Evolutionary conservation across 1,140 invertebrate species (phyloP), one percentile per base, ranked within the genome.

Genomic region (Drosophila grimshawi): DNA sequence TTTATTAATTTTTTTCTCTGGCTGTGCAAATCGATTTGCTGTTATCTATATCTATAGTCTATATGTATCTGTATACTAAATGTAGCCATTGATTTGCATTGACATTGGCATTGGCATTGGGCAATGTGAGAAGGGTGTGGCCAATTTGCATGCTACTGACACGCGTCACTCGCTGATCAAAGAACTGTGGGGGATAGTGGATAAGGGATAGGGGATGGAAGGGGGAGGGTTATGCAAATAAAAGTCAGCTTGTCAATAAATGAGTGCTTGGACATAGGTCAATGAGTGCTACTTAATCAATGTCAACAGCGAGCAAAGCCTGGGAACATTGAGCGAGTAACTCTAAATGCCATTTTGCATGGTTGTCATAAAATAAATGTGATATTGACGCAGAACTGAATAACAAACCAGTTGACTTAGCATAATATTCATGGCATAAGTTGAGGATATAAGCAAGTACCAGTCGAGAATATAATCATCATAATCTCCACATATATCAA

Each of bases 191-290:
- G 19, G 19, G 19, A 19, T 19, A 19, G 19, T 19, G 19, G 19
- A 19, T 19, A 19, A 59, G 49, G n/a, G 33, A 8, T 32, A 10
- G 5, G 19, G 6, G 37, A 65, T 6, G 5, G 11, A 19, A 1
- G 8, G n/a, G 46, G 46, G 11, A 52, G 56, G 56, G 29, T 7
- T 80, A 88, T 88, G 69, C 73, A 83, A 86, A 86, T 78, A 69
- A 33, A 27, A 77, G 55, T 74, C 53, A 29, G 55, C 35, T 33
- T 65, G 71, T 69, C 80, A 80, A 69, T 88, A 63, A 67, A 80
- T 74, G 19, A 19, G 66, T 75, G 83, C 83, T 88, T 88, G 85
- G 83, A 88, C 85, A 88, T 48, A 88, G 83, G 83, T 88, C 83
- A 88, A 88, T 81, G 85, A 79, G 46, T 65, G 74, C 68, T 64